phyloP scores from a whole-genome alignment of 2,888 invertebrate species.

The Diabrotica balteata region DNA sequence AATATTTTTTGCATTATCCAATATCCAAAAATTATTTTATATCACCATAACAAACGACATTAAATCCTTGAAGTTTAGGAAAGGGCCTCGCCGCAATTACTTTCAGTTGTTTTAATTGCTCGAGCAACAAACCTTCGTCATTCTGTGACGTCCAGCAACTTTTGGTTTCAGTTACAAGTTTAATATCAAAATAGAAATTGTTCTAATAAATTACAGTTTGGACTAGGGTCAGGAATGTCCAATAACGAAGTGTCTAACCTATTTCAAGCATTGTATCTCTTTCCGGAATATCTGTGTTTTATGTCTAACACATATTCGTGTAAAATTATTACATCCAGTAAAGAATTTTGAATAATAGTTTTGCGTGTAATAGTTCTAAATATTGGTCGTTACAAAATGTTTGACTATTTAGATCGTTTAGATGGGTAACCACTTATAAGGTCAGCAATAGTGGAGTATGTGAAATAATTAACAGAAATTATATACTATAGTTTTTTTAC shows the following conservation, averaged over 20 bases:
- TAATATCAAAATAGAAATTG: conserved; percentile 24
- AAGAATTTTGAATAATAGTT: too few relatives aligned
- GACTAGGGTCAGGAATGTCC: conserved; percentile 19
- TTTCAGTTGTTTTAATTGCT: conserved; percentile 48
- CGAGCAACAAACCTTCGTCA: conserved; percentile 31
- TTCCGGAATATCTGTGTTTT: not conserved
- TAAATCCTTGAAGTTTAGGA: not conserved
- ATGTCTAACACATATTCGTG: not conserved
- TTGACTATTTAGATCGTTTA: too few relatives aligned
- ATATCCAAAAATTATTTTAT: too few relatives aligned
- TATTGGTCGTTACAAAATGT: too few relatives aligned
- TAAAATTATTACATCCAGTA: too few relatives aligned
- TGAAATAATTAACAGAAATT: too few relatives aligned
- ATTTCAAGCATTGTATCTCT: conserved; percentile 17
- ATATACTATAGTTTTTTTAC: too few relatives aligned
- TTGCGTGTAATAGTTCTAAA: too few relatives aligned
- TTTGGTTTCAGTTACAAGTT: conserved; percentile 16
- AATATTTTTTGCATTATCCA: too few relatives aligned
- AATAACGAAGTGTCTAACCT: conserved; percentile 18
- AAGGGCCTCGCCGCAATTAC: conserved; percentile 46
- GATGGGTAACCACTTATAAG: too few relatives aligned
- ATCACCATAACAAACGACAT: too few relatives aligned
- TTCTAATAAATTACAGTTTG: conserved; percentile 22
- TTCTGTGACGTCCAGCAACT: conserved; percentile 12
- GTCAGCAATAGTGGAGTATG: too few relatives aligned